Evolutionary conservation across 2,113 vertebrate species (phyloP), one percentile per base, ranked within the genome.

Genomic region (Clarias gariepinus): DNA sequence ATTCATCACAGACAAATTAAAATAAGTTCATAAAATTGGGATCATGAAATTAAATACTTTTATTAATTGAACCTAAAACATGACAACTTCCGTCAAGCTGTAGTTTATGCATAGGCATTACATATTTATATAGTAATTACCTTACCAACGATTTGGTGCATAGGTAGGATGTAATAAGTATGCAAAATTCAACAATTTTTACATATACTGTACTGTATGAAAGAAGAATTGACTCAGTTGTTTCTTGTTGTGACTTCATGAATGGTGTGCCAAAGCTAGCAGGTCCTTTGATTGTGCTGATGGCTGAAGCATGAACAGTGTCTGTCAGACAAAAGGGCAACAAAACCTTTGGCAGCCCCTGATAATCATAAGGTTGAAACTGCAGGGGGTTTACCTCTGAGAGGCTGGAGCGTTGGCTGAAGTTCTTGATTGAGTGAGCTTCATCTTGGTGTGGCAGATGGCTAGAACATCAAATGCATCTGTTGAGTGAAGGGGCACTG

Each of bases 401-500:
- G 10, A 33, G 36, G 28, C 30, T 58, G 53, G 5, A 58, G 19
- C 52, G 60, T 11, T 33, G 82, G 53, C 25, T 16, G 36, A 53
- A n/a, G 4, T 83, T n/a, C 63, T 69, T 25, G 53, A 60, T 10
- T 80, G 18, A 36, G 30, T 41, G 52, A 58, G 30, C 53, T 74
- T 71, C 33, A 83, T 58, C 66, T 73, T 71, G 55, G 66, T 83
- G 30, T 71, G 68, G 47, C 18, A 53, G 28, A 57, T 57, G 23
- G 52, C 15, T 83, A 53, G 28, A 84, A 71, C 28, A 58, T 74
- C 82, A 84, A 84, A 84, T 52, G 30, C 30, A 84, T 74, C 55
- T 84, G 55, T 73, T 84, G 55, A 36, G n/a, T 21, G 25, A 58
- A 73, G 21, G 10, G 55, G 21, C 63, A n/a, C 47, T 55, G n/a